Conservation (phyloP, 2,113 vertebrate genomes). For the Osmerus eperlanus region DNA sequence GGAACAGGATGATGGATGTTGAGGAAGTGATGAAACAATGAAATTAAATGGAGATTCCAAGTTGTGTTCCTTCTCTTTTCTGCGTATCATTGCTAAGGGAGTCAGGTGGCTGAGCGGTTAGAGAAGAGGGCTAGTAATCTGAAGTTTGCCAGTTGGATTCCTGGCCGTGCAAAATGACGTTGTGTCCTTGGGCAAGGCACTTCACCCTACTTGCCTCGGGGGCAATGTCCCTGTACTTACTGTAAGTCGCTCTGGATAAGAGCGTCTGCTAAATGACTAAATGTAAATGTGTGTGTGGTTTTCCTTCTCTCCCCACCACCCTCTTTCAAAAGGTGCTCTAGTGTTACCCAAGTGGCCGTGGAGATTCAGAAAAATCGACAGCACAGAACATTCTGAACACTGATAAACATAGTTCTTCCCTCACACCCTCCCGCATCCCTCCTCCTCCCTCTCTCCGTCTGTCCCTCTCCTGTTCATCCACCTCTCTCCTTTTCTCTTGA, state of each 20-base stretch:
- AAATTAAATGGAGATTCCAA: not conserved
- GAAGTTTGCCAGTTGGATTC: no score
- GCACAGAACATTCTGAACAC: constrained; percentile 64
- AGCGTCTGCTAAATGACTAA: no score
- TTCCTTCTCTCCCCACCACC: not conserved
- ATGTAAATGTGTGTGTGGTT: not conserved
- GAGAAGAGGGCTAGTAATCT: no score
- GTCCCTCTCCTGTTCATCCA: constrained; percentile 30
- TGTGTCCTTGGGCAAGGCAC: no score
- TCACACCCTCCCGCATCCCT: constrained; percentile 39
- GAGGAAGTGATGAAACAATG: constrained; percentile 33
- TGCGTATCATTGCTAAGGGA: no score
- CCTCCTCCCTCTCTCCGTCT: constrained; percentile 42
- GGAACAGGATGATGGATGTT: constrained; percentile 21
- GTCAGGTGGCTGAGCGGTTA: no score
- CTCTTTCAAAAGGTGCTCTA: constrained; percentile 8
- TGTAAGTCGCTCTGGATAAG: no score
- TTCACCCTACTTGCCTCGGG: no score
- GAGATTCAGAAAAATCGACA: constrained; percentile 60
- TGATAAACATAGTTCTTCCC: constrained; percentile 48
- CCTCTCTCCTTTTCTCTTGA: constrained; percentile 36
- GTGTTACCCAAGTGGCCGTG: constrained; percentile 51
- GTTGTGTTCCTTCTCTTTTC: no score
- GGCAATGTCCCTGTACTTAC: no score
- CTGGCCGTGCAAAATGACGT: no score